These are phyloP conservation scores for Pseudochromis fuscus DNA, from an alignment of 2,797 vertebrate genomes.

Conservation along the genomic window DNA sequence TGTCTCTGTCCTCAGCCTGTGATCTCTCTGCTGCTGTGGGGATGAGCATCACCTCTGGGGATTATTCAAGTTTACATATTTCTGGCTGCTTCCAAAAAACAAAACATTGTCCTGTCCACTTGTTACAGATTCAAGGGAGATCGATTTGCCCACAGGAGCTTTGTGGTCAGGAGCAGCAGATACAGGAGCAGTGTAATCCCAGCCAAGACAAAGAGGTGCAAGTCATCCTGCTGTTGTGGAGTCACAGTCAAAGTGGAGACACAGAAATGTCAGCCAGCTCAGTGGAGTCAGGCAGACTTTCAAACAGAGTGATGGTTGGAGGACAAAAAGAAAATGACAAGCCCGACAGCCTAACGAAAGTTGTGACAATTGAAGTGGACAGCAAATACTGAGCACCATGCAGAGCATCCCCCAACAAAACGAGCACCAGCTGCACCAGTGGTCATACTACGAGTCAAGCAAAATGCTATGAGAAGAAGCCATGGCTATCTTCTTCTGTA, in stretches of 20 bases:
- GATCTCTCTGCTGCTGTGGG: slow-evolving; percentile 33
- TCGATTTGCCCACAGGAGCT: slow-evolving; percentile 44
- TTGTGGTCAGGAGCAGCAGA: slow-evolving; percentile 39
- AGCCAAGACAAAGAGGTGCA: slow-evolving; percentile 13
- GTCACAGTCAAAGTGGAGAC: too few relatives aligned
- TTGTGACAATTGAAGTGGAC: slow-evolving; percentile 4
- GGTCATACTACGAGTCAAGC: too few relatives aligned
- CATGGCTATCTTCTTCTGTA: too few relatives aligned
- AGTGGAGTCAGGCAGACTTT: too few relatives aligned
- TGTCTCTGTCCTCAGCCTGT: too few relatives aligned
- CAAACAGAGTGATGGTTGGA: too few relatives aligned
- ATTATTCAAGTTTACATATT: slow-evolving; percentile 22
- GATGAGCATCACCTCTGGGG: background rate
- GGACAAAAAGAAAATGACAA: background rate
- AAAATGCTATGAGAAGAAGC: too few relatives aligned
- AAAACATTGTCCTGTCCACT: slow-evolving; percentile 58
- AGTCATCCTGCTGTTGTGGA: slow-evolving; percentile 10
- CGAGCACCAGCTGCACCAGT: too few relatives aligned
- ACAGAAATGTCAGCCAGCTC: slow-evolving; percentile 6
- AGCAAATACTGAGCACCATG: too few relatives aligned
- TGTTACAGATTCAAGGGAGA: slow-evolving; percentile 61
- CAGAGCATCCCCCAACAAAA: background rate
- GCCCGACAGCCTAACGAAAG: background rate
- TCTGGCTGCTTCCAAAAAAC: slow-evolving; percentile 45
- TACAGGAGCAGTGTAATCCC: slow-evolving; percentile 24